phyloP scores from a whole-genome alignment of 2,797 vertebrate species.

The Sylvilagus floridanus region DNA sequence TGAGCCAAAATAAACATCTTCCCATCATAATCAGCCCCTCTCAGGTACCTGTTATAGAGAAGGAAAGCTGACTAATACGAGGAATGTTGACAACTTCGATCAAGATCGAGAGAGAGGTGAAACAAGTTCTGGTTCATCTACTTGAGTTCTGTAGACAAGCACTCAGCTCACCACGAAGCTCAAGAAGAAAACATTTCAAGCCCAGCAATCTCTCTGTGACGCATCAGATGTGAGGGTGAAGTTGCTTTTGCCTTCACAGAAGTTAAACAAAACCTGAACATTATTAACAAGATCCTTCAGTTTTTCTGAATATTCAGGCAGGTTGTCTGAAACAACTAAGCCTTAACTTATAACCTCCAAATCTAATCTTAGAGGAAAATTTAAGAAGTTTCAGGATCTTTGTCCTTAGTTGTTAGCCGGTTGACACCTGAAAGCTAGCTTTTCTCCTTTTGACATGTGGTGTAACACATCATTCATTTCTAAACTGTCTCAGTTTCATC shows the following conservation, averaged over 20 bases:
- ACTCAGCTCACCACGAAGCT: not conserved
- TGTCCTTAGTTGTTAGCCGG: not conserved
- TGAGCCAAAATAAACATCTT: too few species aligned
- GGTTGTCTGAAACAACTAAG: not conserved
- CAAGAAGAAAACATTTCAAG: not conserved
- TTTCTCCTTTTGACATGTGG: slow-evolving; percentile 38
- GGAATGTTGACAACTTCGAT: not conserved
- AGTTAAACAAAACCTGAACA: not conserved
- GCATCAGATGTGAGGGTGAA: not conserved
- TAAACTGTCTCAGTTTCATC: slow-evolving; percentile 3
- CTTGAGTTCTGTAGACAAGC: not conserved
- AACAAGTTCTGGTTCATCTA: not conserved
- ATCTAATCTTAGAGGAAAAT: not conserved
- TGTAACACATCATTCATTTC: slow-evolving; percentile 12
- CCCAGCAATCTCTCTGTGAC: not conserved
- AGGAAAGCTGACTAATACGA: not conserved
- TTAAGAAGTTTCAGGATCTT: not conserved
- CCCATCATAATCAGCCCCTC: too few species aligned
- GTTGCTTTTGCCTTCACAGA: slow-evolving; percentile 5
- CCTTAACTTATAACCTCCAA: not conserved
- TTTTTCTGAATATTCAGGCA: not conserved
- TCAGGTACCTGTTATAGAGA: too few species aligned
- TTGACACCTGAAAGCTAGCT: slow-evolving; percentile 26
- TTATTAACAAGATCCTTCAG: not conserved
- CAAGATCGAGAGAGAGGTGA: not conserved